phyloP scores from a whole-genome alignment of 2,113 vertebrate genomes.

The Narcine bancroftii region DNA sequence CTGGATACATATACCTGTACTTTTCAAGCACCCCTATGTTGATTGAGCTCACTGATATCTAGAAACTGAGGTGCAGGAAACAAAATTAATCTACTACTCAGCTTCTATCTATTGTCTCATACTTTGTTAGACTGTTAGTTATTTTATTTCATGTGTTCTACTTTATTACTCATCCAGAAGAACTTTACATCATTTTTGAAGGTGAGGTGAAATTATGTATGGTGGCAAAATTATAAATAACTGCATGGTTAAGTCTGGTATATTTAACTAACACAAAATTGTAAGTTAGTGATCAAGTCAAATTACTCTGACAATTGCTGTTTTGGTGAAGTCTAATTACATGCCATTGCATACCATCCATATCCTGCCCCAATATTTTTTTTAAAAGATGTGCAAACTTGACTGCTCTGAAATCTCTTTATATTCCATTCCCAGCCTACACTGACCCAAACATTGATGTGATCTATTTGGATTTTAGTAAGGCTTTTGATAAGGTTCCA shows the following conservation, averaged over 20 bases:
- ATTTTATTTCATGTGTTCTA: not conserved
- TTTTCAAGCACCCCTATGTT: not conserved
- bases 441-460: not conserved
- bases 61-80: not conserved
- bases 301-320: not conserved
- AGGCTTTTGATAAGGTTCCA: no score
- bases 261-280: not conserved
- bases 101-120: not conserved
- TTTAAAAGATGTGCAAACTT: no score
- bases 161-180: not conserved
- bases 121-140: not conserved
- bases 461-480: no score
- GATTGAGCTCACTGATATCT: not conserved
- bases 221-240: constrained; percentile 10
- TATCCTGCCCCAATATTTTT: not conserved
- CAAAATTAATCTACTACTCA: not conserved
- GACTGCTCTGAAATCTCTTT: not conserved
- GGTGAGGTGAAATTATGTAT: not conserved
- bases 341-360: not conserved
- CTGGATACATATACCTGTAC: not conserved
- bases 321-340: not conserved
- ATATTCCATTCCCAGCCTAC: not conserved
- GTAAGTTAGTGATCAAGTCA: not conserved
- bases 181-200: not conserved
- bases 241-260: not conserved